A percentile compares a stretch with the other conserved stretches of the same genome.
Evolutionary conservation across 2,797 vertebrate genomes (phyloP).

Genomic region (Sebastes matsubarae): DNA sequence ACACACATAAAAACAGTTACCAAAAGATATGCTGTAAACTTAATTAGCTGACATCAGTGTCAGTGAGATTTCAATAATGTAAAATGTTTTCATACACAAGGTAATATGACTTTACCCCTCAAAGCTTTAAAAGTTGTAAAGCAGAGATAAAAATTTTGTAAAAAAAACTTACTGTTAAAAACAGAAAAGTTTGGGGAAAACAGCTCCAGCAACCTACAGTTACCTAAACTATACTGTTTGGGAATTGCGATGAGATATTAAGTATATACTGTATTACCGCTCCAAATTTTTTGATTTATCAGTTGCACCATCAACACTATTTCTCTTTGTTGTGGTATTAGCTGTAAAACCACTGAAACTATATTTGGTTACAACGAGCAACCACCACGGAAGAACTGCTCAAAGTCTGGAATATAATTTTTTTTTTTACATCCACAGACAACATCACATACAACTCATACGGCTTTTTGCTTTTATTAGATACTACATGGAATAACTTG

Average conservation of each 20-base stretch:
- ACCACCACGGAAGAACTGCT: constrained; percentile 36
- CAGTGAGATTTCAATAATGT: neutral
- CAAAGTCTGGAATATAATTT: constrained; percentile 21
- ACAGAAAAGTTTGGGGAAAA: too few relatives aligned
- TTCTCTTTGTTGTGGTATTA: constrained; percentile 66
- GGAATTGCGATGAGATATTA: neutral
- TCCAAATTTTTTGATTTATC: neutral
- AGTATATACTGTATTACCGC: neutral
- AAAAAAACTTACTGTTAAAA: too few relatives aligned
- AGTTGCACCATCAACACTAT: neutral
- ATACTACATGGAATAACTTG: neutral
- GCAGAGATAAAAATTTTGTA: neutral
- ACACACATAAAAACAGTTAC: constrained; percentile 4
- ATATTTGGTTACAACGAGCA: constrained; percentile 28
- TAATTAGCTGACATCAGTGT: neutral
- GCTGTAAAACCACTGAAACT: constrained; percentile 76
- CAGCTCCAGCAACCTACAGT: neutral
- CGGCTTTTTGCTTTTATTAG: neutral
- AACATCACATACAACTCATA: neutral
- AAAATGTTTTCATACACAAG: neutral
- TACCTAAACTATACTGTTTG: neutral
- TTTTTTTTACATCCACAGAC: neutral
- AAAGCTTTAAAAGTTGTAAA: neutral
- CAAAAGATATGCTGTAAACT: neutral
- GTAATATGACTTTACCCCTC: neutral